A percentile compares a stretch with the other conserved stretches of the same genome.
Evolutionary conservation across 37 sponge, comb jelly and placozoan genomes (phyloP).

Genomic region (Axinella damicornis): DNA sequence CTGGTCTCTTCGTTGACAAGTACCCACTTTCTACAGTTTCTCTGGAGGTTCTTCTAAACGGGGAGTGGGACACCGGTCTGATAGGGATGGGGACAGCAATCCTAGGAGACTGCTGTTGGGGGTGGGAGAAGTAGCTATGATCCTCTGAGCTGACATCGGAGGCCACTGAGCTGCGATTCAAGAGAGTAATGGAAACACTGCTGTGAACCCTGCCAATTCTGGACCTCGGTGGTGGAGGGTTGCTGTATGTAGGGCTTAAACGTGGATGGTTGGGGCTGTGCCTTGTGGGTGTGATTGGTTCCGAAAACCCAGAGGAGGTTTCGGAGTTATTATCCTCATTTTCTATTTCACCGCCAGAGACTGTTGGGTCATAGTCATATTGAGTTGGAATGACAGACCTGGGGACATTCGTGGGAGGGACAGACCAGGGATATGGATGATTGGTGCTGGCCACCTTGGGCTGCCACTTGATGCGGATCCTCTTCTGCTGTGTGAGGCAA

Average conservation of each 20-base stretch:
- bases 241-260: too few species aligned
- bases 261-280: conserved; percentile 6
- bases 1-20: too few species aligned
- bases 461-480: conserved; percentile 19
- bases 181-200: conserved; percentile 49
- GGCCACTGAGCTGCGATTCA: conserved; percentile 1
- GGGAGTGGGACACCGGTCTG: conserved; percentile 20
- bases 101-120: not conserved
- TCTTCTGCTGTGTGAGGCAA: conserved; percentile 52
- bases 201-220: not conserved
- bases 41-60: conserved; percentile 3
- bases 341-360: not conserved
- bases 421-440: not conserved
- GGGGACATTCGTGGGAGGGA: not conserved
- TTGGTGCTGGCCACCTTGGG: not conserved
- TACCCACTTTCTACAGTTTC: too few species aligned
- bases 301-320: conserved; percentile 3
- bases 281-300: not conserved
- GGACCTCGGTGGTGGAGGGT: too few species aligned
- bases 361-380: conserved; percentile 12
- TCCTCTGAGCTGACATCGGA: conserved; percentile 22
- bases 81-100: not conserved
- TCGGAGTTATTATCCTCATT: conserved; percentile 18
- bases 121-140: not conserved
- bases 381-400: not conserved